These are phyloP conservation scores for Stegodyphus mimosarum DNA, from an alignment of 1,140 invertebrate genomes.

Conservation along the genomic window DNA sequence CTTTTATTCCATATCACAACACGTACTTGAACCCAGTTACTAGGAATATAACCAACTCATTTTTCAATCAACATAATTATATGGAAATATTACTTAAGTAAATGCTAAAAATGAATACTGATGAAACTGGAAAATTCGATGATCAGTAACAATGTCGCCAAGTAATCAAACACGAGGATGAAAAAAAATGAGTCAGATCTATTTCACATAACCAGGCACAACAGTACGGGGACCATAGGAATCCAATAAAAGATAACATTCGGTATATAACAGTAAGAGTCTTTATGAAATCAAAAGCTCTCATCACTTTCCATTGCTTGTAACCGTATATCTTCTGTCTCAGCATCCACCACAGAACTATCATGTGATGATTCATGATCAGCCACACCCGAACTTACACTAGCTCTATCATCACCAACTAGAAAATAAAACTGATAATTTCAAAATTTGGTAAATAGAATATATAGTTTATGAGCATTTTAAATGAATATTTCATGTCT, in stretches of 20 bases:
- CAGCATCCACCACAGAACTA: slow-evolving; percentile 63
- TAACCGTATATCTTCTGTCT: slow-evolving; percentile 66
- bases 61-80: not conserved
- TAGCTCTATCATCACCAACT: slow-evolving; percentile 53
- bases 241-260: slow-evolving; percentile 20
- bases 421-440: not conserved
- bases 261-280: not conserved
- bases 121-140: slow-evolving; percentile 7
- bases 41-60: slow-evolving; percentile 42
- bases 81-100: slow-evolving; percentile 15
- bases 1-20: slow-evolving; percentile 57
- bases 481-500: too few species aligned
- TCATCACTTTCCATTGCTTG: slow-evolving; percentile 70
- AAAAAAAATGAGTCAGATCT: slow-evolving; percentile 6
- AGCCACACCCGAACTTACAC: slow-evolving; percentile 47
- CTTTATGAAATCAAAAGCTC: slow-evolving; percentile 65
- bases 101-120: not conserved
- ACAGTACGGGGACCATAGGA: slow-evolving; percentile 2
- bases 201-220: slow-evolving; percentile 25
- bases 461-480: not conserved
- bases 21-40: slow-evolving; percentile 40
- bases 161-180: not conserved
- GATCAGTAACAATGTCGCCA: not conserved
- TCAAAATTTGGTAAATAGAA: not conserved
- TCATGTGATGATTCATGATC: slow-evolving; percentile 63